Conservation (phyloP, 2,113 vertebrate species). For the Thunnus maccoyii region DNA sequence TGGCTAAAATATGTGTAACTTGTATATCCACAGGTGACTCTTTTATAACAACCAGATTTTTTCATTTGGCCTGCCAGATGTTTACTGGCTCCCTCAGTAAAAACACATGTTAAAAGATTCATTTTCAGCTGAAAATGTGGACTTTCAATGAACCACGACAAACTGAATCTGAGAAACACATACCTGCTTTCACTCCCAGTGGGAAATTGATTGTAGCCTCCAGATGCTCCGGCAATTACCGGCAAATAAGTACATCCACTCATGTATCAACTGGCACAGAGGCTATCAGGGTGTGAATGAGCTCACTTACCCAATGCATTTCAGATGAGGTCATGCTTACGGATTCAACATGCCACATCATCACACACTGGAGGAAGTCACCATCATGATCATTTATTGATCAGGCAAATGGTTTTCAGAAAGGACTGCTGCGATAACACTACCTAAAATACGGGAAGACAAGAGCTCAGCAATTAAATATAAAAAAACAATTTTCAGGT, state of each 20-base stretch:
- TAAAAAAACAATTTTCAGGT: not conserved
- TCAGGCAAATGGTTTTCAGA: slow-evolving; percentile 16
- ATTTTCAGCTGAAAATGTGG: not conserved
- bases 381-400: slow-evolving; percentile 19
- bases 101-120: not conserved
- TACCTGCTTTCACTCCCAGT: not conserved
- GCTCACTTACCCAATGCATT: slow-evolving; percentile 21
- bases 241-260: slow-evolving; percentile 22
- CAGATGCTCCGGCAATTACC: slow-evolving; percentile 27
- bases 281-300: slow-evolving; percentile 27
- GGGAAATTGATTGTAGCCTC: slow-evolving; percentile 10
- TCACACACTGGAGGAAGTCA: slow-evolving; percentile 1
- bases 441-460: not conserved
- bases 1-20: too few species aligned
- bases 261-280: slow-evolving; percentile 1
- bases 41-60: not conserved
- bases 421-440: not conserved
- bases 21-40: not conserved
- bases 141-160: slow-evolving; percentile 6
- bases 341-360: slow-evolving; percentile 10
- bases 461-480: not conserved
- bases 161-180: slow-evolving; percentile 5
- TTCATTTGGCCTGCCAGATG: slow-evolving; percentile 3
- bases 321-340: slow-evolving; percentile 29
- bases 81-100: not conserved